A percentile compares a stretch with the other conserved stretches of the same genome.
Conservation (phyloP, 2,113 vertebrate genomes). For the Parotia lawesii region DNA sequence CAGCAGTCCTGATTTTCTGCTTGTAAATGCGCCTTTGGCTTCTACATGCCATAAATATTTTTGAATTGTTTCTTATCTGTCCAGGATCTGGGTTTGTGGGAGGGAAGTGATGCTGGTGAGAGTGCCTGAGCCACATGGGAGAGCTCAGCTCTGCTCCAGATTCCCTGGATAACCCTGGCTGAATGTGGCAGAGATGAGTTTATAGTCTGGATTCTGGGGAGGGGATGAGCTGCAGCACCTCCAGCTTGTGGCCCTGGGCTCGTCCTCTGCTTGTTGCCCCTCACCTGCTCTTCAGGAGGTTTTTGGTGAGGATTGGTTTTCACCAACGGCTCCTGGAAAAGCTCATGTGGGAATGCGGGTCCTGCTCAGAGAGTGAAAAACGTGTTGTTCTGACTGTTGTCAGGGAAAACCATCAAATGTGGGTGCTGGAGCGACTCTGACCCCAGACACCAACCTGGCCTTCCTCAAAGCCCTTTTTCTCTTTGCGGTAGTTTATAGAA, state of each 20-base stretch:
- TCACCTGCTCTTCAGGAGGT: not conserved
- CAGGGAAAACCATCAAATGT: not conserved
- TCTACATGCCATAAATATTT: not conserved
- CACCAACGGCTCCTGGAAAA: not conserved
- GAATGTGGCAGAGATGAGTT: not conserved
- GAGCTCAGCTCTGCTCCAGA: not conserved
- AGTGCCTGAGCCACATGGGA: not conserved
- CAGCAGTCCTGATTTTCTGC: not conserved
- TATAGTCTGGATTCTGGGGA: not conserved
- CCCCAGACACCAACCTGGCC: not conserved
- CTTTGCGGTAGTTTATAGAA: not conserved
- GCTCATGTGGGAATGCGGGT: fast-evolving
- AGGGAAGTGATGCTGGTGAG: not conserved
- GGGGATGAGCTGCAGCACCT: not conserved
- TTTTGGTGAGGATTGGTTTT: not conserved
- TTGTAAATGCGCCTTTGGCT: not conserved
- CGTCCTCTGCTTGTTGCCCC: not conserved
- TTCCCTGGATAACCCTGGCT: not conserved
- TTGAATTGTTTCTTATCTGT: not conserved
- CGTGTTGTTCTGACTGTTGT: not conserved
- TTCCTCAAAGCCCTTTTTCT: not conserved
- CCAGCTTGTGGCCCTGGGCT: not conserved
- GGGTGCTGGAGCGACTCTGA: not conserved
- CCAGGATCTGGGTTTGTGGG: not conserved
- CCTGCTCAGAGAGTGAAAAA: not conserved